Evolutionary conservation across 2,113 vertebrate species (phyloP), one percentile per base, ranked within the genome.

Genomic region (Phrynosoma blainvillii): DNA sequence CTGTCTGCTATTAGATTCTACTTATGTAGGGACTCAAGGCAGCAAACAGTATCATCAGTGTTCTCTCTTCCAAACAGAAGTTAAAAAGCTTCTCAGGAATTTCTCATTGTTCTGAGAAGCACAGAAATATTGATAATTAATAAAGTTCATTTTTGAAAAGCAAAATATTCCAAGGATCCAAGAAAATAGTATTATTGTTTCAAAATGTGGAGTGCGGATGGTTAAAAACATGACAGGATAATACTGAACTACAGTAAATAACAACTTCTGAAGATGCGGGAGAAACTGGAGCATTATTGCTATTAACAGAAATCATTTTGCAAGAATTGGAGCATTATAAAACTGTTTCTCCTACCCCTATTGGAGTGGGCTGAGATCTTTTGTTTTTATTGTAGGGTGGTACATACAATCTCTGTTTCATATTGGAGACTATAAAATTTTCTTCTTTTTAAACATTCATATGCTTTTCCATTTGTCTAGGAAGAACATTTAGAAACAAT

Each of bases 221-320:
- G 87, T 91, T 93, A 90, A 56, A 62, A 9, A 84, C 36, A 95
- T 84, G 80, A 88, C 84, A 75, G 86, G 62, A 88, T 90, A 56
- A 91, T 89, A 84, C 93, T 92, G 89, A 91, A 79, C 82, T 90
- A 87, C 85, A 90, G 76, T 70, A 91, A 93, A 47, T 66, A 42
- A 30, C 36, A 7, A 79, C 71, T 59, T 81, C 85, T 66, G 79
- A 84, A 89, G 92, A 85, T 82, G 79, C 92, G 79, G 85, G 85
- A 91, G 78, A 66, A 4, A 7, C 62, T 84, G 87, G 87, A 85
- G 84, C 91, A 79, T 27, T 54, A 91, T 86, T 89, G 79, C 88
- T 84, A 84, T 89, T 88, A 0, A 36, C 88, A 93, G 87, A 92
- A 94, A 87, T 89, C 89, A 81, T 89, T 87, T 87, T 88, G 82